Base-by-base conservation (phyloP, 2,888 invertebrate genomes). In the Phyto melanocephala region DNA sequence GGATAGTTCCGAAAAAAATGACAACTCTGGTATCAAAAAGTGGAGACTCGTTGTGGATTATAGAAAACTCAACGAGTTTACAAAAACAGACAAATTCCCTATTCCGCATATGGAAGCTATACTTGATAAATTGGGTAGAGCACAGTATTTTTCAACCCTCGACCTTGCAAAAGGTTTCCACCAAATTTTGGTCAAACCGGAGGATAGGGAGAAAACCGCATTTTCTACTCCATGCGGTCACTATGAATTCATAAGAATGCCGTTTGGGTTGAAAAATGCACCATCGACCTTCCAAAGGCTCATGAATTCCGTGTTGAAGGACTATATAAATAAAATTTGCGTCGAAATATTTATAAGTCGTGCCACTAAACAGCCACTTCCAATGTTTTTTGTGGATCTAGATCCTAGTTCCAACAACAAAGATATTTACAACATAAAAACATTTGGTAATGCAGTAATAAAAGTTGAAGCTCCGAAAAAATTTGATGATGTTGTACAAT, bases 211-310 rank as follows among this genome's bases (percentile, higher is more conserved):
- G 60, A 72, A 72, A 74, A 40, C 60, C 42, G 42, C 20, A 7
- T 50, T 50, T 50, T 50, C 50, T 50, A 50, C 50, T 15, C 24
- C 42, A 45, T 80, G 52, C 10, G 75, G 28, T 20, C 60, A 62
- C 72, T 62, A 62, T 22, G 60, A 62, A 42, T 62, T 62, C 45
- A 45, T 74, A 22, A 74, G 87, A 2, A 87, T 90, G 87, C 87
- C 86, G 0, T 87, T 89, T 68, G 89, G 89, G 0, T 76, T 89
- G 4, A 84, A 85, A 52, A 88, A 86, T n/a, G n/a, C n/a, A n/a
- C n/a, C n/a, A n/a, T n/a, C n/a, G n/a, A n/a, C n/a, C n/a, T n/a
- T n/a, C n/a, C 88, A 88, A 80, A 22, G 90, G 5, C 52, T 87
- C 10, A 22, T 37, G 37, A 37, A 37, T 37, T 5, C 37, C 37